Evolutionary conservation across 2,888 invertebrate genomes (phyloP), one percentile per base, ranked within the genome.

Genomic region (Helleia helle): DNA sequence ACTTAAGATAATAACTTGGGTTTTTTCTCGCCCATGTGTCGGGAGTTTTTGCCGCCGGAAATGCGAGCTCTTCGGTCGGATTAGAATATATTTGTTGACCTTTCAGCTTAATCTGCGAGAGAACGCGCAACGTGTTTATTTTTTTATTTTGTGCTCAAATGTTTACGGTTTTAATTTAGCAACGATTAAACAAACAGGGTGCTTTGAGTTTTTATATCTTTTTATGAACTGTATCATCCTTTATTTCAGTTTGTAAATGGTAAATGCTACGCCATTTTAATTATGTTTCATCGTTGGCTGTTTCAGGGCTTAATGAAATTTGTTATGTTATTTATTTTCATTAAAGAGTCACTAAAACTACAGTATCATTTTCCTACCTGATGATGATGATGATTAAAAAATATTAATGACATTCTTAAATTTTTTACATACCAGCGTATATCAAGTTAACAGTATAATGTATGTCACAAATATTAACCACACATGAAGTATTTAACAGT

Each of bases 1-100:
- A 80, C 81, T 81, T 83, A 72, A 83, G 83, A 83, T 84, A 83
- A 84, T 83, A 83, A 79, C 71, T 81, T 63, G 58, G 66, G 66
- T 77, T 81, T 80, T 76, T 80, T 77, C 75, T 73, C 73, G 67
- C 65, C 69, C 80, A 80, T 81, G 72, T 83, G 80, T 80, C 71
- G 50, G 56, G 54, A 80, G 76, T 75, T 71, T 74, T n/a, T n/a
- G n/a, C n/a, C 71, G 72, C 71, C 80, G 81, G 81, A 83, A 79
- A 69, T 66, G 66, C n/a, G n/a, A n/a, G n/a, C 66, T 71, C 71
- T 76, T 70, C 69, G 64, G 62, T 54, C 57, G 72, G 79, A 81
- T 81, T 80, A 76, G 80, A 79, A 75, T 75, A 71, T 75, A 69
- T 81, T 79, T 77, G 80, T 81, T 79, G 77, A 77, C 79, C 66